phyloP scores from a whole-genome alignment of 2,888 invertebrate genomes.

The Empis stercorea region DNA sequence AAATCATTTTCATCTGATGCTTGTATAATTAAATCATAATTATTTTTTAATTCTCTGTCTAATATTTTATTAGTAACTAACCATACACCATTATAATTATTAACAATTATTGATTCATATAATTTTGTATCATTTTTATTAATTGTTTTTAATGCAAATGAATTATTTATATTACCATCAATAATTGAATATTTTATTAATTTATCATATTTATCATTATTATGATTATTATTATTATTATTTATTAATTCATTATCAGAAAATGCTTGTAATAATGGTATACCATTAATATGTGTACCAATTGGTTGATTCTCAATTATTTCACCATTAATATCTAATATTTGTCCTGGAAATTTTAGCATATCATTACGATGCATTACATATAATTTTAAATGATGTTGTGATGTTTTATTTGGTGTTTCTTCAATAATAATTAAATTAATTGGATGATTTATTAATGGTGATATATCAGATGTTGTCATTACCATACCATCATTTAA shows the following conservation, averaged over 20 bases:
- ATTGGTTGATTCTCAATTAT: conserved; percentile 64
- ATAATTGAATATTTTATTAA: conserved; percentile 68
- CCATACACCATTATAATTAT: conserved; percentile 48
- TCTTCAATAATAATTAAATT: conserved; percentile 72
- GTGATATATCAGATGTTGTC: conserved; percentile 76
- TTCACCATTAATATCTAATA: conserved; percentile 50
- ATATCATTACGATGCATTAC: conserved; percentile 73
- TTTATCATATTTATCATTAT: conserved; percentile 19
- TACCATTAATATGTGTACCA: conserved; percentile 56
- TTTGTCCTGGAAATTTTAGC: conserved; percentile 58
- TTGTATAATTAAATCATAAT: conserved; percentile 63
- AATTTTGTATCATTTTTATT: conserved; percentile 19
- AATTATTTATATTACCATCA: conserved; percentile 59
- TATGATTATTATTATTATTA: conserved; percentile 11
- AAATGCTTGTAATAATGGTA: conserved; percentile 60
- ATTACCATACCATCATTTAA: conserved; percentile 79
- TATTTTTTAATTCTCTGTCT: conserved; percentile 61
- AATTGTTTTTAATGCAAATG: conserved; percentile 51
- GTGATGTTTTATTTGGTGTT: conserved; percentile 63
- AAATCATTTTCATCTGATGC: conserved; percentile 69
- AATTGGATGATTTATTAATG: conserved; percentile 67
- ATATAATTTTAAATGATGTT: conserved; percentile 67
- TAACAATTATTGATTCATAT: conserved; percentile 27
- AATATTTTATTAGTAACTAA: conserved; percentile 62
- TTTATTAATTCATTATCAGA: conserved; percentile 44